Base-by-base conservation (phyloP, 2,888 invertebrate species). In the Papilio elwesi region DNA sequence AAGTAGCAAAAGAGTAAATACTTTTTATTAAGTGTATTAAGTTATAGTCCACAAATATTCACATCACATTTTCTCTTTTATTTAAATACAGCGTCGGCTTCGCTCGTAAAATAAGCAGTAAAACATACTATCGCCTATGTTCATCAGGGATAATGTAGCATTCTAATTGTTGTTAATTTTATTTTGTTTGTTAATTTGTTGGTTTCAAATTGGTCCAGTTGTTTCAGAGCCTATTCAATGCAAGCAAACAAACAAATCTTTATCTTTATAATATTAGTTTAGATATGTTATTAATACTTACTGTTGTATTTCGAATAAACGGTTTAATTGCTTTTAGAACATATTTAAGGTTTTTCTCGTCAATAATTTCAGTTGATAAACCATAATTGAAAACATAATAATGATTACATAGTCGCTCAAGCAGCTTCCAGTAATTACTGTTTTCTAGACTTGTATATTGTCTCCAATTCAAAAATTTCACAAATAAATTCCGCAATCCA, bases 391-490 rank as follows among this genome's bases (percentile, higher is more conserved):
- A 88, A 11, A 93, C 88, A 81, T 87, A 89, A 79, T 85, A 91
- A 77, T 94, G 94, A 73, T 87, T 84, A 65, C 88, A 87, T 16
- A 92, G 75, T 53, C 86, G 81, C 36, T 77, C 78, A 53, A 91
- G 81, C 15, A 93, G 78, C 36, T 81, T 77, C 88, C 91, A 91
- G 76, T 85, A 90, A 10, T 85, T 84, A 76, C 76, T 82, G 11
- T 81, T 79, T 62, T 83, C 83, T 62, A 90, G 68, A 71, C 88
- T 81, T 12, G 74, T 48, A 79, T 91, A 91, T 15, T 88, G 83
- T 48, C 85, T 89, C 71, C 78, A 78, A 78, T 91, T 90, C 67
- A 93, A 79, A 79, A 94, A 94, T 77, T 90, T 92, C 1, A 82
- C 81, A 76, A 92, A 85, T 68, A 94, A 77, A 70, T 76, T 85